Conservation (phyloP, 2,888 invertebrate species). For the Tolmerus cingulatus region DNA sequence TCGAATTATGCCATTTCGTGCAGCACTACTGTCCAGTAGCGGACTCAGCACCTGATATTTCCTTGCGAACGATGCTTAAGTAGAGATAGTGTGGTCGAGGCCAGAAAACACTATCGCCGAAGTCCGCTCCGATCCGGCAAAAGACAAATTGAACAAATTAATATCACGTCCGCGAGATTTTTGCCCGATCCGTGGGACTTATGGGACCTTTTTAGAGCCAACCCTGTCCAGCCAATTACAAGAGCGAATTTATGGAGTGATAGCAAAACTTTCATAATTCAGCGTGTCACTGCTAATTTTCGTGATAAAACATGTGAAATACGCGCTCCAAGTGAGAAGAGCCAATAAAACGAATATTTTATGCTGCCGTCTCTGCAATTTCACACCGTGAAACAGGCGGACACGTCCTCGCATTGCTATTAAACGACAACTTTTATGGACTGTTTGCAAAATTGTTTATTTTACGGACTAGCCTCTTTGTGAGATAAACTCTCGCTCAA, state of each 20-base stretch:
- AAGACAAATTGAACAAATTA: slow-evolving; percentile 6
- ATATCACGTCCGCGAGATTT: neutral
- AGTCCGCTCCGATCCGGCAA: neutral
- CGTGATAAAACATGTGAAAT: neutral
- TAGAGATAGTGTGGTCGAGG: neutral
- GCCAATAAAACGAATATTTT: neutral
- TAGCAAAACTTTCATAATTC: neutral
- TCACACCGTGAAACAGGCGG: neutral
- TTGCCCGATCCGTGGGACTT: neutral
- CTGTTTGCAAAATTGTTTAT: neutral
- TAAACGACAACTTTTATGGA: neutral
- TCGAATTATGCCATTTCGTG: slow-evolving; percentile 1
- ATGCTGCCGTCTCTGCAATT: neutral
- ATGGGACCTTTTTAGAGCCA: neutral
- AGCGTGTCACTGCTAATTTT: neutral
- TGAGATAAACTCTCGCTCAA: neutral
- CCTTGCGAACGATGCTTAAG: neutral
- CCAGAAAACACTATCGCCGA: neutral
- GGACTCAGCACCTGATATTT: neutral
- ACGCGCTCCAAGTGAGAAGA: neutral
- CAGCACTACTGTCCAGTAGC: neutral
- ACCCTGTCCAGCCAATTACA: neutral
- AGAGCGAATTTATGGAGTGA: neutral
- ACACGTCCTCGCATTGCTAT: neutral
- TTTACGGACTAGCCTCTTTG: neutral